Evolutionary conservation across 2,797 vertebrate species (phyloP), one percentile per base, ranked within the genome.

Genomic region (Trachops cirrhosus): DNA sequence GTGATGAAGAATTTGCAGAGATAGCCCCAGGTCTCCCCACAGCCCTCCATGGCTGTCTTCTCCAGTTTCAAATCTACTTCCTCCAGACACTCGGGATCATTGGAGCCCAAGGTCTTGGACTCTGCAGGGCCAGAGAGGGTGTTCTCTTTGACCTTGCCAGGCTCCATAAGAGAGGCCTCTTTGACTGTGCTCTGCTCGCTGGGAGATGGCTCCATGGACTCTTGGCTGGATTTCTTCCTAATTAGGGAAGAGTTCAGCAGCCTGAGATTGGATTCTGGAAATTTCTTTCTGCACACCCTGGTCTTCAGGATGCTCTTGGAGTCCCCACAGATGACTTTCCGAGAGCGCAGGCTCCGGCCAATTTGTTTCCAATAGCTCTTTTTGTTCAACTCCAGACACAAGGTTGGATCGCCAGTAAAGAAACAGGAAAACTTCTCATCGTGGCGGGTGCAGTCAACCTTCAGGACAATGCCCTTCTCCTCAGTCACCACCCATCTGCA

Each of bases 341-440:
- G 99, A 77, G 98, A 99, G 96, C 96, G 99, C 46, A 99, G 98
- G 0, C 98, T 98, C 26, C 99, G 98, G 16, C 94, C 94, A 0
- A 99, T 98, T 95, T 99, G 99, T 94, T 99, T 99, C 99, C 99
- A 99, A 97, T 99, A 99, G 9, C 97, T 98, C 29, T 95, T 75
- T 1, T 98, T 98, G 67, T 98, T 96, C 4, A 84, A 99, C 70
- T 98, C 97, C 0, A 98, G 96, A 93, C 99, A 99, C 1, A 96
- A 70, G 0, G 98, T 83, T 2, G 99, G 99, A 3, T 98, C 98
- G 68, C 99, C 99, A 0, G 94, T 96, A 87, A 99, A 99, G 62
- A 98, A 98, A 1, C 99, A 99, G 94, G 98, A 98, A 93, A 99
- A 98, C 44, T 87, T 91, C 0, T 70, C 93, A 46, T 89, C 96